These are phyloP conservation scores for Zaprionus vittiger DNA, from an alignment of 1,140 invertebrate genomes.

Conservation along the genomic window DNA sequence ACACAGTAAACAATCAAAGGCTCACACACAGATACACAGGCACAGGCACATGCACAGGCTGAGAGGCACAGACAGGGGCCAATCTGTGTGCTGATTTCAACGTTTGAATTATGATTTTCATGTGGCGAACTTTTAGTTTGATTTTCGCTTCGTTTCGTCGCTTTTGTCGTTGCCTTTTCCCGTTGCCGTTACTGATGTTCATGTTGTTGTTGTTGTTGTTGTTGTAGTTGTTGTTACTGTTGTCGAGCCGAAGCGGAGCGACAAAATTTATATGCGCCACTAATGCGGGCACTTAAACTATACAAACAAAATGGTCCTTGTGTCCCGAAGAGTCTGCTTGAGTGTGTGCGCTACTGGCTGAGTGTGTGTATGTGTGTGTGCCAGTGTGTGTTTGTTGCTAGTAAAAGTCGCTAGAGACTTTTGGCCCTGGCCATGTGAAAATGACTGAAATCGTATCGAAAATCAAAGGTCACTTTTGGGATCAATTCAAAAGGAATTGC, in stretches of 20 bases:
- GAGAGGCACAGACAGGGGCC: constrained; percentile 24
- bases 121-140: constrained; percentile 77
- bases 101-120: constrained; percentile 82
- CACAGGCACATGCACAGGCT: not conserved
- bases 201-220: constrained; percentile 14
- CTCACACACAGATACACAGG: constrained; percentile 29
- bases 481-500: constrained; percentile 83
- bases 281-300: constrained; percentile 82
- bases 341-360: no score
- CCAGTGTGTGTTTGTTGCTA: constrained; percentile 6
- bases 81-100: constrained; percentile 76
- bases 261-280: constrained; percentile 79
- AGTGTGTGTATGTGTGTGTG: constrained; percentile 8
- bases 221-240: constrained; percentile 17
- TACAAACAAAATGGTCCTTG: constrained; percentile 73
- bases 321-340: constrained; percentile 12
- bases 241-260: constrained; percentile 42
- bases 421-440: constrained; percentile 74
- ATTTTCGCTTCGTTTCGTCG: constrained; percentile 74
- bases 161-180: constrained; percentile 59
- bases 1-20: constrained; percentile 56
- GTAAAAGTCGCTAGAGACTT: constrained; percentile 69
- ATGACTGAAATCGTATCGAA: constrained; percentile 81
- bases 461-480: constrained; percentile 83
- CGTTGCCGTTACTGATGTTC: constrained; percentile 26